Conservation (phyloP, 2,113 vertebrate species). For the Albula goreensis region DNA sequence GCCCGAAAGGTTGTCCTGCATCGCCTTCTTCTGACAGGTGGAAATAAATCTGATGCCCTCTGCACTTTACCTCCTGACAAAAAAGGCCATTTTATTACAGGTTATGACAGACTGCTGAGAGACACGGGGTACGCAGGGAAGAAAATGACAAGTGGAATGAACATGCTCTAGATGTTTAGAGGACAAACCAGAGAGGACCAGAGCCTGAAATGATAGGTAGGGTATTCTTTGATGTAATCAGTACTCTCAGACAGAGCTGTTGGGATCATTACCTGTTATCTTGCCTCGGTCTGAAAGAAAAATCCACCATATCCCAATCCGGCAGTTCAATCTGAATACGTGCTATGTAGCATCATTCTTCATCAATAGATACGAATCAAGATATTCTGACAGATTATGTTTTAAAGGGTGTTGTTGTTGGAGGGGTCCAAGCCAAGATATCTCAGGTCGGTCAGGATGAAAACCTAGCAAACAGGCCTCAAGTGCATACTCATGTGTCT, state of each 20-base stretch:
- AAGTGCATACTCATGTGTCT: not conserved
- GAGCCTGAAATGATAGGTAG: constrained; percentile 69
- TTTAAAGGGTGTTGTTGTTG: not conserved
- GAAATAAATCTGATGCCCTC: constrained; percentile 75
- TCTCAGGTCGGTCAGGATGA: not conserved
- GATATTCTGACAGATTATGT: constrained; percentile 58
- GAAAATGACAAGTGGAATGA: constrained; percentile 62
- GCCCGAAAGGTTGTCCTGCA: constrained; percentile 33
- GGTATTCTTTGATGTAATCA: constrained; percentile 61
- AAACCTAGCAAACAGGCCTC: not conserved
- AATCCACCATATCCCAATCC: constrained; percentile 57
- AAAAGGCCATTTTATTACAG: constrained; percentile 73
- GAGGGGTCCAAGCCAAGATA: not conserved
- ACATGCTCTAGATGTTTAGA: constrained; percentile 64
- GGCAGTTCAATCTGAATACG: constrained; percentile 55
- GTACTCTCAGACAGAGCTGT: constrained; percentile 59
- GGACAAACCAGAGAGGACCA: constrained; percentile 61
- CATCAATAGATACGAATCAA: constrained; percentile 61
- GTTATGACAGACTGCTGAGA: constrained; percentile 75
- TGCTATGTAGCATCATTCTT: constrained; percentile 51
- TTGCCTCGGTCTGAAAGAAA: constrained; percentile 55
- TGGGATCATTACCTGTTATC: constrained; percentile 66
- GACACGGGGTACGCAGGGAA: constrained; percentile 61
- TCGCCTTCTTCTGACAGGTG: constrained; percentile 57
- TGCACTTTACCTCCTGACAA: constrained; percentile 63